Base-by-base conservation (phyloP, 2,797 vertebrate genomes). In the Meda fulgida region DNA sequence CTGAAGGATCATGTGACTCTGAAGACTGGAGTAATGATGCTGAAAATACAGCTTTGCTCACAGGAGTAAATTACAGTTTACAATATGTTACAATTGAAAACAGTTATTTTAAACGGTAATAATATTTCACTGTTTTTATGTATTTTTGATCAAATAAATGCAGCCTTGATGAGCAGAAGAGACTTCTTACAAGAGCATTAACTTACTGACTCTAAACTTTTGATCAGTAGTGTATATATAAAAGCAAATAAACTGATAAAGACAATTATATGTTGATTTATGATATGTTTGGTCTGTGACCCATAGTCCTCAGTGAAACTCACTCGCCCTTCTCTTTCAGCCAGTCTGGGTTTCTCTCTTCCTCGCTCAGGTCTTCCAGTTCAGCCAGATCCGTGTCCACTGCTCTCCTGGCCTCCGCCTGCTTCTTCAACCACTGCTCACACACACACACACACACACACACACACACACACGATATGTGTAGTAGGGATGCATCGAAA, bases 261-360 rank as follows among this genome's bases (percentile, higher is more conserved):
- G 40, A 72, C 2, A 40, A 8, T 18, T 66, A 34, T 66, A 3
- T 71, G 21, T 14, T 60, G n/a, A 60, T 60, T 26, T 55, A 23
- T 23, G 53, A 55, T 23, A 1, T 60, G 7, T 48, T 19, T 26
- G 16, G 0, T 29, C 70, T 16, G 36, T 5, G 9, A n/a, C 53
- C 53, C 11, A 18, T 26, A 3, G 6, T 72, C n/a, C 48, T 29
- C 18, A 40, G 16, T 80, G 5, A 70, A 1, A 96, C 97, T 92
- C 90, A 99, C 98, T 98, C 96, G 89, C 96, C 98, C 93, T 97
- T 98, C 16, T 97, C 96, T 89, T 98, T 99, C 65, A 99, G 88
- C 97, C 97, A 99, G 1, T 98, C 97, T 34, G 97, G 95, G 87
- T 96, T 97, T 91, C 92, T 96, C 89, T 99, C 96, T n/a, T 97